phyloP scores from a whole-genome alignment of 2,888 invertebrate species.

The Drosophila yooni region DNA sequence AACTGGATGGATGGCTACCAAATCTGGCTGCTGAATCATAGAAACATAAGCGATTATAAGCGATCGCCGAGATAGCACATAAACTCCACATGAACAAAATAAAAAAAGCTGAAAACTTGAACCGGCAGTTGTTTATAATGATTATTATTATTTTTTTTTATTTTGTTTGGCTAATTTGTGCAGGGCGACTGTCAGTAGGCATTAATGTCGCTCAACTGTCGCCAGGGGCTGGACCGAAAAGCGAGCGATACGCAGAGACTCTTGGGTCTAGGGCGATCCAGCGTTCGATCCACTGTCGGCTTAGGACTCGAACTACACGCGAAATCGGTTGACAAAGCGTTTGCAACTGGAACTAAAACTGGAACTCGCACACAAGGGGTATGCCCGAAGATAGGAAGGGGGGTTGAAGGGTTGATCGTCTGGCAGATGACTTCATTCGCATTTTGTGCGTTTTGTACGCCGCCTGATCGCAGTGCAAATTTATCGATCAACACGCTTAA shows the following conservation, averaged over 20 bases:
- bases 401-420: conserved; percentile 20
- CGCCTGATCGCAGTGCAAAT: conserved; percentile 62
- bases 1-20: conserved; percentile 76
- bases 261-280: conserved; percentile 65
- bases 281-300: conserved; percentile 63
- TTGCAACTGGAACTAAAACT: conserved; percentile 54
- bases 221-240: conserved; percentile 41
- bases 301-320: conserved; percentile 71
- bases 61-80: conserved; percentile 66
- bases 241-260: conserved; percentile 24
- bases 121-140: conserved; percentile 43
- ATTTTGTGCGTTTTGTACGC: conserved; percentile 71
- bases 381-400: not conserved
- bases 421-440: conserved; percentile 75
- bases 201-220: conserved; percentile 80
- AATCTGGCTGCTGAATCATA: conserved; percentile 74
- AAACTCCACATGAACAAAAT: conserved; percentile 46
- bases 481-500: conserved; percentile 81
- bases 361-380: conserved; percentile 19
- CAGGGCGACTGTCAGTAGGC: conserved; percentile 73
- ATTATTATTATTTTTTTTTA: conserved; percentile 5
- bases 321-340: conserved; percentile 78
- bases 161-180: conserved; percentile 66
- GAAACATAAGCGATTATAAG: conserved; percentile 76
- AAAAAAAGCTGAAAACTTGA: conserved; percentile 35